Conservation (phyloP, 2,113 vertebrate species). For the Octodon degus region DNA sequence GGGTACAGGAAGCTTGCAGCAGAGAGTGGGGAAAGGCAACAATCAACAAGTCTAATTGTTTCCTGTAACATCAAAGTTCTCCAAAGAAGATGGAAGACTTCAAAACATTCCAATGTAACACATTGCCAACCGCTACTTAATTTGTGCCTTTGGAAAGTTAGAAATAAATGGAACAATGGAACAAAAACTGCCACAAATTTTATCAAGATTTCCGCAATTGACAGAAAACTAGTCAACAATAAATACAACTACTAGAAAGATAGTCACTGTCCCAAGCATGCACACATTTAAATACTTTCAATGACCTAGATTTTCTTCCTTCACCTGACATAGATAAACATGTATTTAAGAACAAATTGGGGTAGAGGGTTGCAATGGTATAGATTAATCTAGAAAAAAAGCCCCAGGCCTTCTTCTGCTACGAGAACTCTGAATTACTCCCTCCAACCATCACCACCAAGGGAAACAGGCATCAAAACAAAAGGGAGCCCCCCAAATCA, state of each 20-base stretch:
- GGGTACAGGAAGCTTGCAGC: neutral
- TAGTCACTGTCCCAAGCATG: neutral
- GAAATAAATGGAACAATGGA: neutral
- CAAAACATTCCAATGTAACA: neutral
- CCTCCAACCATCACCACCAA: neutral
- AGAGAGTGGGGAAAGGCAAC: fast-evolving
- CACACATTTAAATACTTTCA: neutral
- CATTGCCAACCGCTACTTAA: neutral
- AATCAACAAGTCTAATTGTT: neutral
- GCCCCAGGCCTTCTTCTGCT: neutral
- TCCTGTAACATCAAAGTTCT: neutral
- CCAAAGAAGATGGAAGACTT: neutral
- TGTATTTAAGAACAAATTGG: fast-evolving
- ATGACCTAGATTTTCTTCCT: neutral
- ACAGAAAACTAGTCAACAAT: neutral
- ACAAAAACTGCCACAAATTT: neutral
- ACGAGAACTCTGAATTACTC: neutral
- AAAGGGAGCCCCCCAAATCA: neutral
- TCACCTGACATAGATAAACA: fast-evolving
- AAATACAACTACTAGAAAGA: neutral
- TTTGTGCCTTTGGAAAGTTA: neutral
- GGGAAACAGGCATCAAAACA: neutral
- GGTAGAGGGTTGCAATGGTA: neutral
- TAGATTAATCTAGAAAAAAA: neutral
- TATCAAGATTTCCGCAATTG: neutral